These are phyloP conservation scores for Paradisaea rubra DNA, from an alignment of 2,113 vertebrate species.

Conservation along the genomic window DNA sequence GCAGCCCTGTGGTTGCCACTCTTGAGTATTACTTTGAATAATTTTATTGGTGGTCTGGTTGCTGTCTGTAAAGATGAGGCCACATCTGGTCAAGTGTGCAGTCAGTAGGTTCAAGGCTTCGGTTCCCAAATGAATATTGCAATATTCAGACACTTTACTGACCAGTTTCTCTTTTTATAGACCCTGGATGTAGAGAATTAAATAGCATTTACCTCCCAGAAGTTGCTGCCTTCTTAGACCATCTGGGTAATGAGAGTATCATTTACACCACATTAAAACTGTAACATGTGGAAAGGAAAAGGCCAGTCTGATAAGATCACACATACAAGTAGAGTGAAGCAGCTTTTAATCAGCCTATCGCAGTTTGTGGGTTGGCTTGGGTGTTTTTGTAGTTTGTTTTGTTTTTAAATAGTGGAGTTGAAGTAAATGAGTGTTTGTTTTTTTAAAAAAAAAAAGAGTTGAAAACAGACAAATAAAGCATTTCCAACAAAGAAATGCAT, in stretches of 20 bases:
- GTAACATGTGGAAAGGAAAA: constrained; percentile 57
- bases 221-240: constrained; percentile 42
- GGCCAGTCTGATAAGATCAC: constrained; percentile 47
- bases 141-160: constrained; percentile 47
- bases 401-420: neutral
- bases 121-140: neutral
- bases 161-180: constrained; percentile 52
- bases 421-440: neutral
- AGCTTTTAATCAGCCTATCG: neutral
- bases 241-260: constrained; percentile 57
- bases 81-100: constrained; percentile 51
- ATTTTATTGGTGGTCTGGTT: constrained; percentile 53
- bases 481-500: neutral
- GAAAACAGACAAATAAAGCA: neutral
- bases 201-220: constrained; percentile 49
- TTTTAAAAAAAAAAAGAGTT: neutral
- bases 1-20: constrained; percentile 22
- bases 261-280: constrained; percentile 61
- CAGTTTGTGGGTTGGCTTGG: neutral
- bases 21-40: constrained; percentile 26
- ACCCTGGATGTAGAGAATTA: constrained; percentile 26
- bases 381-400: neutral
- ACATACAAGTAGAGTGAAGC: neutral
- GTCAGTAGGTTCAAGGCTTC: constrained; percentile 2
- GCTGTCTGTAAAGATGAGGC: constrained; percentile 34